phyloP scores from a whole-genome alignment of 2,888 invertebrate genomes.

The Criorhina ranunculi region DNA sequence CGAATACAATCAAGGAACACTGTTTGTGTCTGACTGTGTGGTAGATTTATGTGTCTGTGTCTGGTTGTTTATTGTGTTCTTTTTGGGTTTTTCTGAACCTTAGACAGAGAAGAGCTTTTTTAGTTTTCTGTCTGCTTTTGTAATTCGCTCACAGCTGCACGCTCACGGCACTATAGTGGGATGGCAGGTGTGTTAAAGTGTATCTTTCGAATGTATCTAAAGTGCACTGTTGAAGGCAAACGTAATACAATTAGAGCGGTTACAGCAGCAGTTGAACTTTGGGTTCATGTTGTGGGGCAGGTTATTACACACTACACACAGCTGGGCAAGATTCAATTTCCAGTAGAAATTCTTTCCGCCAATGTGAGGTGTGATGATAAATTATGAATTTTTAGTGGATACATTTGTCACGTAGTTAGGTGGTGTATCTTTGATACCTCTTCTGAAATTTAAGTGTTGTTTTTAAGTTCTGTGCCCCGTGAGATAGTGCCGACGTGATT shows the following conservation, averaged over 20 bases:
- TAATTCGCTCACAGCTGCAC: conserved; percentile 38
- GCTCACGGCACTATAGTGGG: background rate
- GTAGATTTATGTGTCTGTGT: conserved; percentile 8
- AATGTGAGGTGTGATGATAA: conserved; percentile 34
- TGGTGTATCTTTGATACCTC: conserved; percentile 30
- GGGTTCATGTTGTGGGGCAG: conserved; percentile 41
- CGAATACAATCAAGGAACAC: conserved; percentile 21
- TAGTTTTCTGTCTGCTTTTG: conserved; percentile 31
- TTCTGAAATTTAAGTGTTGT: conserved; percentile 35
- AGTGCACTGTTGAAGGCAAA: conserved; percentile 64
- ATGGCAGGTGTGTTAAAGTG: conserved; percentile 48
- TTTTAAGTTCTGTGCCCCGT: background rate
- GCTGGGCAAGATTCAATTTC: conserved; percentile 45
- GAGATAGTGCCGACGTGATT: conserved; percentile 15
- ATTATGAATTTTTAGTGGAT: conserved; percentile 33
- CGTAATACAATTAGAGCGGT: conserved; percentile 63
- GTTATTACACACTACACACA: conserved; percentile 31
- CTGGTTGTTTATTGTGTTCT: conserved; percentile 23
- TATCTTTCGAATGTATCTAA: conserved; percentile 52
- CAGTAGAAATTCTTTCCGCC: conserved; percentile 3
- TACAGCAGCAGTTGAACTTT: conserved; percentile 55
- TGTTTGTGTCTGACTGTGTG: conserved; percentile 16
- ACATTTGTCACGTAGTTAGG: conserved; percentile 50
- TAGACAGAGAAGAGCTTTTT: conserved; percentile 40
- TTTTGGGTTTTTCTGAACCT: conserved; percentile 49